phyloP scores from a whole-genome alignment of 2,113 vertebrate species.

The Platysternon megacephalum region DNA sequence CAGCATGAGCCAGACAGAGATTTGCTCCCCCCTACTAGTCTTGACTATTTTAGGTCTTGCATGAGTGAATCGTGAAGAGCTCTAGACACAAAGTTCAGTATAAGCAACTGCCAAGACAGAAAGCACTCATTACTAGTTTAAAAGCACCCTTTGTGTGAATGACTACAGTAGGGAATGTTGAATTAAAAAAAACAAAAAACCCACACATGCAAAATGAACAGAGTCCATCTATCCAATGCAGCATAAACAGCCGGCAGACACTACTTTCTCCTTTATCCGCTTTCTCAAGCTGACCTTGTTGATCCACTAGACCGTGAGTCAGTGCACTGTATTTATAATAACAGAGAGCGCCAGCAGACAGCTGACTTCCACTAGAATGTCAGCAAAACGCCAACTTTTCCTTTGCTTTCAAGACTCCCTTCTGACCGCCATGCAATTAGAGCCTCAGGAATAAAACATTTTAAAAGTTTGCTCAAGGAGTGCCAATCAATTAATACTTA shows the following conservation, averaged over 20 bases:
- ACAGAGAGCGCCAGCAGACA: neutral
- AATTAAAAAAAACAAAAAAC: neutral
- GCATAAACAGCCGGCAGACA: constrained; percentile 16
- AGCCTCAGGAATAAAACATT: neutral
- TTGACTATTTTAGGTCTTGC: constrained; percentile 60
- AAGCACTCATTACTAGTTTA: constrained; percentile 39
- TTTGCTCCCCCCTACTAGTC: constrained; percentile 41
- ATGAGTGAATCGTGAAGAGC: constrained; percentile 57
- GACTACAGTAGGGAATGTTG: constrained; percentile 14
- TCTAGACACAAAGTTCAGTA: constrained; percentile 45
- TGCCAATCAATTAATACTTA: neutral
- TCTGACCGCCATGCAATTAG: neutral
- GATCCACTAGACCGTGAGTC: neutral
- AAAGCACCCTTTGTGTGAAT: constrained; percentile 64
- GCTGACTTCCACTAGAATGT: neutral
- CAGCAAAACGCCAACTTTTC: neutral
- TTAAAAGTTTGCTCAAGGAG: neutral
- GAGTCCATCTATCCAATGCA: neutral
- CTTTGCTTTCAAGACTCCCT: neutral
- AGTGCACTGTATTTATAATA: neutral
- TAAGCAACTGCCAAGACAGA: constrained; percentile 61
- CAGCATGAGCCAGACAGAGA: constrained; percentile 61
- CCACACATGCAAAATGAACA: neutral
- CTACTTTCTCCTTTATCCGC: neutral
- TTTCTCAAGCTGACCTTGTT: constrained; percentile 16